phyloP scores from a whole-genome alignment of 2,888 invertebrate species.

The Agrilus biguttatus region DNA sequence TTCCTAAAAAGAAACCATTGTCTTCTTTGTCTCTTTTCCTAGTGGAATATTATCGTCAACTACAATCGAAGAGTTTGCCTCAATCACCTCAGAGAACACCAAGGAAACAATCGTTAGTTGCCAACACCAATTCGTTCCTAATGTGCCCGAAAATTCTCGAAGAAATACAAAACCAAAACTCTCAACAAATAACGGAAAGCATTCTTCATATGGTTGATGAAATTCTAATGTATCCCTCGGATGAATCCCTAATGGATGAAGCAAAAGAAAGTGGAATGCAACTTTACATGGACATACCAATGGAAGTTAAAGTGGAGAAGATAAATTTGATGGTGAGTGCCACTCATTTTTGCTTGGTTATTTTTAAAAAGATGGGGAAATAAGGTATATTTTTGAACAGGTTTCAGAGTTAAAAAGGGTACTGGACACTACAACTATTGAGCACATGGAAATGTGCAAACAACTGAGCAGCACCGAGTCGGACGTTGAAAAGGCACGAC shows the following conservation, averaged over 20 bases:
- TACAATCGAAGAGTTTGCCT: constrained; percentile 50
- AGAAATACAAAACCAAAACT: constrained; percentile 21
- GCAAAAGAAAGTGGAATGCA: constrained; percentile 79
- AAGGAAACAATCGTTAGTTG: constrained; percentile 51
- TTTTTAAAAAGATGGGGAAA: background rate
- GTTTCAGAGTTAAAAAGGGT: constrained; percentile 60
- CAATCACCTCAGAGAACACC: constrained; percentile 66
- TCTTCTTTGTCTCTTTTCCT: constrained; percentile 19
- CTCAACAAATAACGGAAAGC: constrained; percentile 32
- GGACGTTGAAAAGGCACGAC: constrained; percentile 31
- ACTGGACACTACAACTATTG: constrained; percentile 55
- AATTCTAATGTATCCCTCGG: constrained; percentile 41
- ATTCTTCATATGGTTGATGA: constrained; percentile 35
- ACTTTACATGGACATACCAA: constrained; percentile 57
- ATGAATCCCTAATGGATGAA: constrained; percentile 73
- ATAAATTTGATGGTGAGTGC: constrained; percentile 72
- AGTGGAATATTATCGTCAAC: constrained; percentile 16
- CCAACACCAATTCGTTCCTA: constrained; percentile 41
- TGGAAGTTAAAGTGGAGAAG: constrained; percentile 54
- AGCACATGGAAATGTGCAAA: constrained; percentile 36
- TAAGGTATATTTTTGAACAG: constrained; percentile 29
- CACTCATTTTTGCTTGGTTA: background rate
- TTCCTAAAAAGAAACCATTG: background rate
- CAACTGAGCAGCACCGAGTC: constrained; percentile 29
- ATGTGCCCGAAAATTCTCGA: constrained; percentile 32